phyloP scores from a whole-genome alignment of 1,140 invertebrate species.

The Zaprionus ghesquierei region DNA sequence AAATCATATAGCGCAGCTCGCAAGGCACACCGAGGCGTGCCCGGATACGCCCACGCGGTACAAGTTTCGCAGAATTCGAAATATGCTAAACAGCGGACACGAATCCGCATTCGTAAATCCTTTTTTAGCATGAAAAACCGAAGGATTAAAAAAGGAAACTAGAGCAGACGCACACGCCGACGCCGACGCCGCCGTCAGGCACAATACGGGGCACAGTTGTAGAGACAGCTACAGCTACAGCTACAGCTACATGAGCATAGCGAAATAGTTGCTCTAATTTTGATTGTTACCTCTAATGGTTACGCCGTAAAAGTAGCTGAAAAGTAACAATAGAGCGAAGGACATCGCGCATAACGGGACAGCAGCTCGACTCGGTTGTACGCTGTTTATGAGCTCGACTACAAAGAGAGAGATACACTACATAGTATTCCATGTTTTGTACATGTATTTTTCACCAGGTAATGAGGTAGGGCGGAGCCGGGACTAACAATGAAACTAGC shows the following conservation, averaged over 20 bases:
- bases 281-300: slow-evolving; percentile 68
- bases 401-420: neutral
- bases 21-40: neutral
- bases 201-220: neutral
- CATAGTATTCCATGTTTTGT: slow-evolving; percentile 6
- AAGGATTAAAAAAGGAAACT: slow-evolving; percentile 81
- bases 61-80: slow-evolving; percentile 56
- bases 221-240: neutral
- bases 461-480: slow-evolving; percentile 25
- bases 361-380: neutral
- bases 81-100: slow-evolving; percentile 55
- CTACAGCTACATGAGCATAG: slow-evolving; percentile 5
- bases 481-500: slow-evolving; percentile 67
- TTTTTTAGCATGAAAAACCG: slow-evolving; percentile 77
- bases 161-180: slow-evolving; percentile 42
- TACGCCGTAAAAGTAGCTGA: slow-evolving; percentile 68
- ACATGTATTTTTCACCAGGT: slow-evolving; percentile 46
- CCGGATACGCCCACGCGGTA: slow-evolving; percentile 36
- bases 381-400: neutral
- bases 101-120: slow-evolving; percentile 68
- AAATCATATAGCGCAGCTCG: slow-evolving; percentile 38
- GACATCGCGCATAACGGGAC: slow-evolving; percentile 53
- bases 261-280: slow-evolving; percentile 76
- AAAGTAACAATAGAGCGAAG: slow-evolving; percentile 68
- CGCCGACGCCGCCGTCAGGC: neutral